These are phyloP conservation scores for Danaus chrysippus DNA, from an alignment of 2,888 invertebrate species.

Conservation along the genomic window DNA sequence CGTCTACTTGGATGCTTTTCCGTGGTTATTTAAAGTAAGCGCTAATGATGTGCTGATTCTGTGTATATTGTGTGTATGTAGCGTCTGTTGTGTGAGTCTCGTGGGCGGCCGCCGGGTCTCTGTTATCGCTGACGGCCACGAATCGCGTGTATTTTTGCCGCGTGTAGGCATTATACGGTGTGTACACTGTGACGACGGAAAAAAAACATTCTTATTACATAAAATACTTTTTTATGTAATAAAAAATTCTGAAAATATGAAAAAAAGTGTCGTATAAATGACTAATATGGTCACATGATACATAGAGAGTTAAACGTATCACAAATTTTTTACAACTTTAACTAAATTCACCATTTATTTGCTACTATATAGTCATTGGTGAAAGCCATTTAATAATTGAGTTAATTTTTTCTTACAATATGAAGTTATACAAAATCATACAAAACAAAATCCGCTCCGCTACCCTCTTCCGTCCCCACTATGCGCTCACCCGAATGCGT, in stretches of 20 bases:
- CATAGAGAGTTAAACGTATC: too few relatives aligned
- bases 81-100: conserved; percentile 31
- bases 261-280: too few relatives aligned
- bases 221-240: not conserved
- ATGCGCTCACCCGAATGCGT: conserved; percentile 27
- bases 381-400: too few relatives aligned
- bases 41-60: conserved; percentile 36
- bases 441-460: conserved; percentile 8
- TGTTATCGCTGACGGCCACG: conserved; percentile 47
- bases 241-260: not conserved
- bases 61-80: conserved; percentile 21
- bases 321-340: too few relatives aligned
- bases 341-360: too few relatives aligned
- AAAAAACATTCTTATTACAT: conserved; percentile 12
- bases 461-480: conserved; percentile 17
- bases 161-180: conserved; percentile 36
- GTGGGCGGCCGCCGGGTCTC: conserved; percentile 36
- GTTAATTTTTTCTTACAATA: too few relatives aligned
- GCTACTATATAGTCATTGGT: too few relatives aligned
- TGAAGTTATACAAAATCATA: not conserved
- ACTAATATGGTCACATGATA: too few relatives aligned
- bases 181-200: conserved; percentile 1
- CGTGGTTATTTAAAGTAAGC: conserved; percentile 36
- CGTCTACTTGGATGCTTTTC: conserved; percentile 19
- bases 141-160: conserved; percentile 51